These are phyloP conservation scores for Lithobates pipiens DNA, from an alignment of 2,797 vertebrate species.

Conservation along the genomic window DNA sequence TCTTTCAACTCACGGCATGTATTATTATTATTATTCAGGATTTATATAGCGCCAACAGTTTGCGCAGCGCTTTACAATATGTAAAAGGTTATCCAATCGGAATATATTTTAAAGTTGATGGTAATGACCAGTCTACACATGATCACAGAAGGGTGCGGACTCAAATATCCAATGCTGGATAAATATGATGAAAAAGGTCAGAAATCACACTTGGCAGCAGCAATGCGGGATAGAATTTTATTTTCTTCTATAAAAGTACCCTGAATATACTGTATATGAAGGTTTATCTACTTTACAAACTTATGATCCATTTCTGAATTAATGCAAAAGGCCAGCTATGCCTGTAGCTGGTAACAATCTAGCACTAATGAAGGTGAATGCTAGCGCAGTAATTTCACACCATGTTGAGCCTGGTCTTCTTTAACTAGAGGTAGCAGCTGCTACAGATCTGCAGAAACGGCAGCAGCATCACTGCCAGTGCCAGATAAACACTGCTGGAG, in stretches of 20 bases:
- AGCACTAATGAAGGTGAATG: slow-evolving; percentile 68
- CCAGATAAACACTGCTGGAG: neutral
- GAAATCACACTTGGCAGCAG: too few species aligned
- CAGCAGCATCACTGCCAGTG: neutral
- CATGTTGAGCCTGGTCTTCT: slow-evolving; percentile 69
- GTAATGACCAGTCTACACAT: too few species aligned
- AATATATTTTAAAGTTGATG: too few species aligned
- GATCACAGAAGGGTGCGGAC: too few species aligned
- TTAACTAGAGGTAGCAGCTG: slow-evolving; percentile 70
- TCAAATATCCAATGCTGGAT: too few species aligned
- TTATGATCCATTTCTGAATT: slow-evolving; percentile 66
- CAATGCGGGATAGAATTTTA: too few species aligned
- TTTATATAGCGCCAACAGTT: too few species aligned
- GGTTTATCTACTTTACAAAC: slow-evolving; percentile 52
- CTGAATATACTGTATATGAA: neutral
- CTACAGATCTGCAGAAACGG: slow-evolving; percentile 68
- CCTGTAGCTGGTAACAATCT: slow-evolving; percentile 68
- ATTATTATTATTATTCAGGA: too few species aligned
- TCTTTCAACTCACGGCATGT: too few species aligned
- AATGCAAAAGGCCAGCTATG: slow-evolving; percentile 63
- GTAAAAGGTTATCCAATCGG: too few species aligned
- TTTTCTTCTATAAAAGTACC: neutral
- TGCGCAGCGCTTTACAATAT: too few species aligned
- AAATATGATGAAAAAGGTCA: too few species aligned
- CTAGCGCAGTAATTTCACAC: slow-evolving; percentile 72